Evolutionary conservation across 2,888 invertebrate species (phyloP).

Genomic region (Tetrapedia diversipes): DNA sequence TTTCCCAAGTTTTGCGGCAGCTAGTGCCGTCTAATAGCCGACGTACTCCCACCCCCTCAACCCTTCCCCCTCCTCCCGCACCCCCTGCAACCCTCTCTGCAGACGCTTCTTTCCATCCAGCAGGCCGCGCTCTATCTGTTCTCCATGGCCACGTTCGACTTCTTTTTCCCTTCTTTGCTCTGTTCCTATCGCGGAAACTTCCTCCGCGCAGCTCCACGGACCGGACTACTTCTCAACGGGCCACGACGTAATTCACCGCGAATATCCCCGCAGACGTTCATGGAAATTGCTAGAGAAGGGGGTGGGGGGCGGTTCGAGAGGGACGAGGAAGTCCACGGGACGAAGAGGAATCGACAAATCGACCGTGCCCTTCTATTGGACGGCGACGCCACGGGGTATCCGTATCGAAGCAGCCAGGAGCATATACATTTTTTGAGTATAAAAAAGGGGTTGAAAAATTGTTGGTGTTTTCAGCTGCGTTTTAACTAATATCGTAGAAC

Average conservation of each 20-base stretch:
- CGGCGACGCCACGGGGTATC: no score
- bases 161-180: constrained; percentile 43
- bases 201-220: constrained; percentile 37
- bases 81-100: not conserved
- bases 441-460: no score
- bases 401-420: no score
- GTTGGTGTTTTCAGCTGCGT: no score
- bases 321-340: no score
- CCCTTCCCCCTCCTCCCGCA: constrained; percentile 29
- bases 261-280: constrained; percentile 52
- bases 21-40: constrained; percentile 76
- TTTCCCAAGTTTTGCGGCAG: constrained; percentile 75
- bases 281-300: constrained; percentile 47
- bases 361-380: constrained; percentile 17
- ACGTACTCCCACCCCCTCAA: constrained; percentile 18
- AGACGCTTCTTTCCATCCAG: constrained; percentile 21
- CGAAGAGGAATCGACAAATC: constrained; percentile 37
- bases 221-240: constrained; percentile 55
- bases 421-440: no score
- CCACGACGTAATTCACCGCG: constrained; percentile 61
- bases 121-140: constrained; percentile 26
- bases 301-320: no score
- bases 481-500: no score
- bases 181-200: constrained; percentile 63
- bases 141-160: constrained; percentile 2